Evolutionary conservation across 2,888 invertebrate species (phyloP).

Genomic region (Troides helena): DNA sequence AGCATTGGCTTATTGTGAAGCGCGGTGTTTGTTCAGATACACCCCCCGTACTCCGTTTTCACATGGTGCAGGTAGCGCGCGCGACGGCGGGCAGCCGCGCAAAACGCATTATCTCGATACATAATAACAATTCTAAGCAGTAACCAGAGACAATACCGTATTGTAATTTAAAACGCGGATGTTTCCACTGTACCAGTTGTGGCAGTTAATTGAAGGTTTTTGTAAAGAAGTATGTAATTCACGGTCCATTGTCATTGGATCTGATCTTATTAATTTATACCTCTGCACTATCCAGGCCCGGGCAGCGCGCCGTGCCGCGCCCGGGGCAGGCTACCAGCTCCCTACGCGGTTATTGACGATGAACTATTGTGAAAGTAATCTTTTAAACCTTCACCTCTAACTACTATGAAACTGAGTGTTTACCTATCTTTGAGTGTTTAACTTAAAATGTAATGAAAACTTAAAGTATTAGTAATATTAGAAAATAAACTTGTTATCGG

Average conservation of each 20-base stretch:
- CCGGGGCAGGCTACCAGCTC: background rate
- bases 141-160: too few relatives aligned
- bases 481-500: background rate
- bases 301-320: slow-evolving; percentile 14
- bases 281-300: slow-evolving; percentile 13
- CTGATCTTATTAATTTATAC: slow-evolving; percentile 13
- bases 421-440: background rate
- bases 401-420: background rate
- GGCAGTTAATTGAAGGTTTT: too few relatives aligned
- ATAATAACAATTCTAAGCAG: background rate
- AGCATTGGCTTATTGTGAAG: slow-evolving; percentile 29
- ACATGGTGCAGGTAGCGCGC: slow-evolving; percentile 1
- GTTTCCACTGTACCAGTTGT: too few relatives aligned
- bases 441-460: background rate
- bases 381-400: background rate
- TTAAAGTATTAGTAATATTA: background rate
- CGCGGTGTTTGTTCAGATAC: slow-evolving; percentile 21
- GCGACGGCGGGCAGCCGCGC: slow-evolving; percentile 1
- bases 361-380: too few relatives aligned
- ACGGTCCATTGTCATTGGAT: slow-evolving; percentile 2
- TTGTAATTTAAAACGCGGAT: too few relatives aligned
- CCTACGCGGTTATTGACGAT: background rate
- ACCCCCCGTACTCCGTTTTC: slow-evolving; percentile 11
- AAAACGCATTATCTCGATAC: slow-evolving; percentile 7
- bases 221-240: background rate